Conservation (phyloP, 1,140 invertebrate genomes). For the Sitophilus oryzae region DNA sequence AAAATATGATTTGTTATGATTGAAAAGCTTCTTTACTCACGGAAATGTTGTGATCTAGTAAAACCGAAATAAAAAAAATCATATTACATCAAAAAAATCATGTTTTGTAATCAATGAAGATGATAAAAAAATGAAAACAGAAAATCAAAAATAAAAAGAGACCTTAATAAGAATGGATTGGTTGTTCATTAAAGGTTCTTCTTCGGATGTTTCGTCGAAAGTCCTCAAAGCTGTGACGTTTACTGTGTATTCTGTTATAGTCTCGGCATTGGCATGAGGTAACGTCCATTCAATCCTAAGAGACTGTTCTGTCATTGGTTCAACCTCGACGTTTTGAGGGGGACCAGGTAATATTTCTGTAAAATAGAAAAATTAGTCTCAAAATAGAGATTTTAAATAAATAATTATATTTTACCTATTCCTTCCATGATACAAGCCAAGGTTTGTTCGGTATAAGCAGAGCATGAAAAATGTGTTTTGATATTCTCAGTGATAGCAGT, state of each 20-base stretch:
- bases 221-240: constrained; percentile 64
- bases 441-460: constrained; percentile 73
- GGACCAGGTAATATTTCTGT: constrained; percentile 69
- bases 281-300: constrained; percentile 63
- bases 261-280: constrained; percentile 56
- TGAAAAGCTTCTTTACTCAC: no score
- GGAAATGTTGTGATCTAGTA: no score
- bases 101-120: no score
- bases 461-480: constrained; percentile 76
- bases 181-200: constrained; percentile 33
- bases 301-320: constrained; percentile 61
- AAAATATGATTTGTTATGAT: no score
- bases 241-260: constrained; percentile 60
- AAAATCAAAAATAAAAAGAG: no score
- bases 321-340: constrained; percentile 62
- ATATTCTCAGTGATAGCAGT: constrained; percentile 76
- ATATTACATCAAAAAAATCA: no score
- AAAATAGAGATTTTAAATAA: no score
- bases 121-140: no score
- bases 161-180: background rate
- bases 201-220: constrained; percentile 55
- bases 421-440: constrained; percentile 75
- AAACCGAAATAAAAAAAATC: no score
- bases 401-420: constrained; percentile 57
- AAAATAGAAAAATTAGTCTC: constrained; percentile 27